Evolutionary conservation across 2,888 invertebrate species (phyloP).

Genomic region (Ectobius pallidus): DNA sequence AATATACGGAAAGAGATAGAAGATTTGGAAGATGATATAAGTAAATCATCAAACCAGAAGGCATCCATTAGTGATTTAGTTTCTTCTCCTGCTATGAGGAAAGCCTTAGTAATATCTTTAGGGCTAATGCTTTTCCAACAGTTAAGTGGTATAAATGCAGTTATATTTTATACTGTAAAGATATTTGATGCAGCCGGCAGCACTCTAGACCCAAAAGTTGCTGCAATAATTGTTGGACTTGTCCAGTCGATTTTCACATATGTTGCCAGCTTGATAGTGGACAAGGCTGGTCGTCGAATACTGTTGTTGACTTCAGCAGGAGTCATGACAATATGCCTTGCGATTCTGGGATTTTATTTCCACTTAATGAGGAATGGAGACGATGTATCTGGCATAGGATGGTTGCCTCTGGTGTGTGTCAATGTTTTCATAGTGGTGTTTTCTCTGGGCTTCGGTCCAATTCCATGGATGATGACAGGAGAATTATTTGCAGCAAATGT

Average conservation of each 20-base stretch:
- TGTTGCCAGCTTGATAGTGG: conserved; percentile 72
- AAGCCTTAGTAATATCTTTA: conserved; percentile 70
- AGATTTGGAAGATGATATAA: conserved; percentile 55
- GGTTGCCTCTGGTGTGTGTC: conserved; percentile 71
- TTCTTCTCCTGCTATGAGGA: conserved; percentile 66
- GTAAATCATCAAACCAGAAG: conserved; percentile 53
- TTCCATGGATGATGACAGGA: conserved; percentile 81
- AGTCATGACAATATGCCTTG: conserved; percentile 72
- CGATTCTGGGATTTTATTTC: conserved; percentile 76
- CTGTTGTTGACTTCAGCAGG: conserved; percentile 77
- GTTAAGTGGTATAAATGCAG: conserved; percentile 50
- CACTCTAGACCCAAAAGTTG: conserved; percentile 60
- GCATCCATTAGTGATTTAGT: conserved; percentile 62
- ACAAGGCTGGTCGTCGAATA: conserved; percentile 79
- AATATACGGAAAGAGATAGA: conserved; percentile 62
- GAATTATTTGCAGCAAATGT: conserved; percentile 77
- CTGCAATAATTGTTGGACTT: conserved; percentile 53
- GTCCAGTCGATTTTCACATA: conserved; percentile 63
- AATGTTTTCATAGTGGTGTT: conserved; percentile 71
- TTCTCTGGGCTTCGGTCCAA: conserved; percentile 76
- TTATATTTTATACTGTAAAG: conserved; percentile 55
- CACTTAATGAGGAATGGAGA: conserved; percentile 55
- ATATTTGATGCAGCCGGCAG: conserved; percentile 46
- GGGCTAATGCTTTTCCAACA: conserved; percentile 56
- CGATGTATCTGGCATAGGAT: conserved; percentile 64